Conservation (phyloP, 2,888 invertebrate species). For the Tipula vernalis region DNA sequence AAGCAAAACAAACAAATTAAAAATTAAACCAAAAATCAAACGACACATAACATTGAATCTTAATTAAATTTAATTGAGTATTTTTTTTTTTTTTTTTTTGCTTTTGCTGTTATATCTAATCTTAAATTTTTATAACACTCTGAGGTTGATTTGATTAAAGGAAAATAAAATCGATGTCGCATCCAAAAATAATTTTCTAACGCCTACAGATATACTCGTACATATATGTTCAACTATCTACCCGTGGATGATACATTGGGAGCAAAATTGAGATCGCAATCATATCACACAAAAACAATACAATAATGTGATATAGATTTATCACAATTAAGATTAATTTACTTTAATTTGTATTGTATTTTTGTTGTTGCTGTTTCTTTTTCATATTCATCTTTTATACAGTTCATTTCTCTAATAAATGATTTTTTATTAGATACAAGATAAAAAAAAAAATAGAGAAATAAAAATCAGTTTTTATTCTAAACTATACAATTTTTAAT, state of each 20-base stretch:
- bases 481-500: neutral
- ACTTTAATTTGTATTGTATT: neutral
- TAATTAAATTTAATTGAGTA: neutral
- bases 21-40: neutral
- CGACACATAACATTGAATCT: neutral
- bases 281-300: neutral
- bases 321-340: slow-evolving; percentile 13
- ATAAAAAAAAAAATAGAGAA: neutral
- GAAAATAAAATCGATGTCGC: neutral
- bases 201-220: neutral
- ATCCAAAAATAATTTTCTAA: neutral
- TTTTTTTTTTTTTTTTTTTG: neutral
- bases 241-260: neutral
- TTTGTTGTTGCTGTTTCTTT: neutral
- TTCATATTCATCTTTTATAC: neutral
- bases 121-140: neutral
- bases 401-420: neutral
- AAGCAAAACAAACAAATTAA: neutral
- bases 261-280: neutral
- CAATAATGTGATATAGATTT: slow-evolving; percentile 10
- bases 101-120: neutral
- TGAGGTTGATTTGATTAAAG: neutral
- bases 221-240: neutral
- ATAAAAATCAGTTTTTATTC: slow-evolving; percentile 1
- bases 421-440: neutral